Base-by-base conservation (phyloP, 2,113 vertebrate species). In the Theristicus caerulescens region DNA sequence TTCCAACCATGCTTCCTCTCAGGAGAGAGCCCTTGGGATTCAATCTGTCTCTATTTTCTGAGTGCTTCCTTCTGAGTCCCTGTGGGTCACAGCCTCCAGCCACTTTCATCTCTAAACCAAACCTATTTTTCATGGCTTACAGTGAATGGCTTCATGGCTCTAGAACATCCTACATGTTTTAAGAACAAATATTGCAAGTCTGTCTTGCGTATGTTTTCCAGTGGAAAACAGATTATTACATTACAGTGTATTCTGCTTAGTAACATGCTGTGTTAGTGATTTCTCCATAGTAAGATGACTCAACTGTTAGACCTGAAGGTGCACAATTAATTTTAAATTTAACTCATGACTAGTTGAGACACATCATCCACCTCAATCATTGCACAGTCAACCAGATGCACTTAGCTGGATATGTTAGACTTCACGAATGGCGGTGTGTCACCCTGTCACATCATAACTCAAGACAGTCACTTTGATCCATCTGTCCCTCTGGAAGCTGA, bases 51-150 rank as follows among this genome's bases (percentile, higher is more conserved):
- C 86, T 79, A 44, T 94, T 95, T 95, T 95, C 32, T 93, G 88
- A 94, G 91, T 94, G 80, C 86, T 97, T 97, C 97, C 96, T 95
- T 95, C 88, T 88, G 85, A 91, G 71, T 86, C 82, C 55, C 91
- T 78, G 73, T 74, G 84, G 93, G 78, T 67, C 71, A 76, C 66
- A 91, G 94, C 70, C 95, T 82, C 89, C 84, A 96, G 89, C 66
- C 78, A 96, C 93, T 95, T 94, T 91, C 77, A 84, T 93, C 64
- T 93, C 91, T 84, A 77, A 95, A 58, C 34, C 22, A 85, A 81
- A 57, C 27, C 40, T 90, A 11, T 61, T 90, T 94, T 93, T 95
- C 93, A 90, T 81, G 86, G 62, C 65, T 93, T 80, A 64, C 31
- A 51, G 25, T 62, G 88, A 90, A 86, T 79, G 44, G 46, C 36